Conservation (phyloP, 2,888 invertebrate species). For the Epinotia ramella region DNA sequence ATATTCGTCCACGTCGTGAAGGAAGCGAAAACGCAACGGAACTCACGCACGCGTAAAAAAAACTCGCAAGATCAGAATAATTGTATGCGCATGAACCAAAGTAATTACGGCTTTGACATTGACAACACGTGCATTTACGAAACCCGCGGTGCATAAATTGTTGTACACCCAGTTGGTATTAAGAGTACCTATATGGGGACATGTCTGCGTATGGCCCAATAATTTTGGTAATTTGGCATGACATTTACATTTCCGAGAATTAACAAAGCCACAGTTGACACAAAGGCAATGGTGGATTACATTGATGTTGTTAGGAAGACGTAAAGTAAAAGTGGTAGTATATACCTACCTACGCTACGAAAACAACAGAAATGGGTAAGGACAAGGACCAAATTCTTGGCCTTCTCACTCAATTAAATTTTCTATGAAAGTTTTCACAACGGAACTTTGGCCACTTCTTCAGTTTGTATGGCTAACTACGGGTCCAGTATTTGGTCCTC, state of each 20-base stretch:
- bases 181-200: background rate
- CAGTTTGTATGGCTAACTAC: too few relatives aligned
- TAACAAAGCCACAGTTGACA: background rate
- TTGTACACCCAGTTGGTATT: constrained; percentile 13
- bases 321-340: background rate
- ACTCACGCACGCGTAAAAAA: background rate
- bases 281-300: background rate
- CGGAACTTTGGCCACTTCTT: too few relatives aligned
- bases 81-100: constrained; percentile 1
- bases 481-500: too few relatives aligned
- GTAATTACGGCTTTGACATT: constrained; percentile 27
- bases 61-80: background rate
- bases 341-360: background rate
- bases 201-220: constrained; percentile 5
- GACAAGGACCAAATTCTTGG: too few relatives aligned
- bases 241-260: constrained; percentile 10
- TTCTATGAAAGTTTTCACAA: too few relatives aligned
- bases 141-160: constrained; percentile 25
- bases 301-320: background rate
- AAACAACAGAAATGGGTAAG: background rate
- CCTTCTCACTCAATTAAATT: too few relatives aligned
- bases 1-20: background rate
- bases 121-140: constrained; percentile 19
- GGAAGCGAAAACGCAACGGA: background rate
- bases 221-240: constrained; percentile 6